These are phyloP conservation scores for Euzophera pinguis DNA, from an alignment of 2,888 invertebrate species.

Conservation along the genomic window DNA sequence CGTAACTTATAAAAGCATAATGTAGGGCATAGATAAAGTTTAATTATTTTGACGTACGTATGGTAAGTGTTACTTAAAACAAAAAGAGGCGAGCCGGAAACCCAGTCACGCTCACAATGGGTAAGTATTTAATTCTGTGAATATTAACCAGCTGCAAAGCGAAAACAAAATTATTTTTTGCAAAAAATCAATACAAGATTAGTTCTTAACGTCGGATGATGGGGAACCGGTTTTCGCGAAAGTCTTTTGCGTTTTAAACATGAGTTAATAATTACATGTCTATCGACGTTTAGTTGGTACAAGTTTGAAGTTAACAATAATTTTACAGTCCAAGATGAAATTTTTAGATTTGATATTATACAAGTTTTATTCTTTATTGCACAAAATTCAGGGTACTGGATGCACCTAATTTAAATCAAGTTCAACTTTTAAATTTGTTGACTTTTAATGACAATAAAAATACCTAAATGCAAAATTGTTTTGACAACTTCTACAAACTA, in stretches of 20 bases:
- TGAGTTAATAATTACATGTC: background rate
- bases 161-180: conserved; percentile 8
- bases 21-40: background rate
- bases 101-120: background rate
- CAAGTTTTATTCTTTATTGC: background rate
- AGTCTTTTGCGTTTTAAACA: conserved; percentile 14
- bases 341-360: background rate
- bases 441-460: too few species aligned
- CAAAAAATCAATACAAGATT: background rate
- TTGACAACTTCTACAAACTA: too few species aligned
- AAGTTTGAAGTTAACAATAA: background rate
- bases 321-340: background rate
- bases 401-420: too few species aligned
- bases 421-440: too few species aligned
- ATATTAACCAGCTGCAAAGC: background rate
- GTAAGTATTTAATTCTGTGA: background rate
- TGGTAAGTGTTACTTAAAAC: background rate
- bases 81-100: conserved; percentile 2
- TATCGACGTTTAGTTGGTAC: background rate
- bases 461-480: too few species aligned
- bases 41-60: background rate
- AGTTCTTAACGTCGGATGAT: too few species aligned
- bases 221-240: conserved; percentile 5
- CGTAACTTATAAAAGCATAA: conserved; percentile 1
- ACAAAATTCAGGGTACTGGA: too few species aligned